A percentile compares a stretch with the other conserved stretches of the same genome.
Evolutionary conservation across 2,113 vertebrate genomes (phyloP).

Genomic region (Syngnathus scovelli): DNA sequence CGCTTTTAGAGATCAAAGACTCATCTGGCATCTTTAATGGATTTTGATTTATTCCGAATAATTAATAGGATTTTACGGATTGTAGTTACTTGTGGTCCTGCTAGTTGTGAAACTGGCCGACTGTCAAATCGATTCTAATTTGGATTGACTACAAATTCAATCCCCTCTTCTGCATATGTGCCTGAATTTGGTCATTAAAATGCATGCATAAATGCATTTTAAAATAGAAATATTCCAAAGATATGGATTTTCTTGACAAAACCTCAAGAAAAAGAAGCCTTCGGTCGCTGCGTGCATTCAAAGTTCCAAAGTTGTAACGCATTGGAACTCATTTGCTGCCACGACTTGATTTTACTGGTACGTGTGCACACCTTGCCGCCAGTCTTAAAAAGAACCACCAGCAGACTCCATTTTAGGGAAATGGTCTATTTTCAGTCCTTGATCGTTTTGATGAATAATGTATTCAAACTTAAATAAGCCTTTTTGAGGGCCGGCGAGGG

Average conservation of each 20-base stretch:
- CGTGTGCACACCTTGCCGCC: not conserved
- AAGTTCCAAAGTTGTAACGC: too few species aligned
- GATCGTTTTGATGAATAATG: not conserved
- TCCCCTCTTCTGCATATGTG: not conserved
- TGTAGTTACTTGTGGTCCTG: not conserved
- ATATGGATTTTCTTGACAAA: not conserved
- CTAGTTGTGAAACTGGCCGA: conserved; percentile 1
- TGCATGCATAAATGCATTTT: not conserved
- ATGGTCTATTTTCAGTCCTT: not conserved
- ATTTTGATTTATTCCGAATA: not conserved
- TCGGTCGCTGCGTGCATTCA: too few species aligned
- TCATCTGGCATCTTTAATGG: conserved; percentile 4
- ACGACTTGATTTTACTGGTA: not conserved
- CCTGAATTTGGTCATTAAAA: not conserved
- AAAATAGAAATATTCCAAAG: not conserved
- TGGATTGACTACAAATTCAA: not conserved
- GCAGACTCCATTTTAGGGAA: not conserved
- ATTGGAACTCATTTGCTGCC: not conserved
- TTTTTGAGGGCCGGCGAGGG: not conserved
- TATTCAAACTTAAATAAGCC: not conserved
- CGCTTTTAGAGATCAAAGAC: not conserved
- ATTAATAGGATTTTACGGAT: conserved; percentile 6
- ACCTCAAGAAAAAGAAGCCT: too few species aligned
- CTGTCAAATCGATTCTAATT: not conserved
- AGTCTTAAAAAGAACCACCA: not conserved